A percentile compares a stretch with the other conserved stretches of the same genome.
These are phyloP conservation scores for Neofelis nebulosa DNA, from an alignment of 2,113 vertebrate genomes.

Conservation along the genomic window DNA sequence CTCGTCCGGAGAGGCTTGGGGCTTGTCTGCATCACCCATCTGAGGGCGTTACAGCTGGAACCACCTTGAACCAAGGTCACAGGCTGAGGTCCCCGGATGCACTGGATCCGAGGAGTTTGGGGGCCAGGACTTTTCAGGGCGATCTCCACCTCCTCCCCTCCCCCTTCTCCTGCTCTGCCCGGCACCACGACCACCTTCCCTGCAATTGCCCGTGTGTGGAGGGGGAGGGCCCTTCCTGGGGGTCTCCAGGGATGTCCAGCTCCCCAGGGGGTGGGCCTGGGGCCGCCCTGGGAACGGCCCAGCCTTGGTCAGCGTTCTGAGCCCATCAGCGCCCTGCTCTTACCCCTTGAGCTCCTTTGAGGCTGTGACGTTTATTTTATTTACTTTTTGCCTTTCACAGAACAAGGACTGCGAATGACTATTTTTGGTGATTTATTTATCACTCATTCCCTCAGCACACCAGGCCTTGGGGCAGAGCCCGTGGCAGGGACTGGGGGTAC, in stretches of 20 bases:
- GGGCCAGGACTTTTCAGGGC: not conserved
- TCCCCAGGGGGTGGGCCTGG: not conserved
- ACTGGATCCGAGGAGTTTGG: rapidly evolving
- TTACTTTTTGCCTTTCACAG: not conserved
- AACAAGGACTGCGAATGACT: not conserved
- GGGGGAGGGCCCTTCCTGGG: not conserved
- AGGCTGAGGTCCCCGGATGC: not conserved
- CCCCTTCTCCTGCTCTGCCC: not conserved
- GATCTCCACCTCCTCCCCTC: not conserved
- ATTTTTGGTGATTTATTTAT: not conserved
- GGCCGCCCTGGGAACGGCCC: not conserved
- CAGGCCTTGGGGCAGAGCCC: not conserved
- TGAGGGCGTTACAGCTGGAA: rapidly evolving
- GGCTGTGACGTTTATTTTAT: rapidly evolving
- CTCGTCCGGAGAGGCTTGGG: not conserved
- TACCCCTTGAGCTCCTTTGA: not conserved
- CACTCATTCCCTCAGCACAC: not conserved
- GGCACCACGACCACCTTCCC: not conserved
- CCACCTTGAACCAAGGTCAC: not conserved
- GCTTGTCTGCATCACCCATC: not conserved
- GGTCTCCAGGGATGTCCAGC: not conserved
- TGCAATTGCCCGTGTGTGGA: too few species aligned
- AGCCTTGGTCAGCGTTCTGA: rapidly evolving
- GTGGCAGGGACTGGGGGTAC: rapidly evolving
- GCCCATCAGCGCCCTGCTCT: too few species aligned